Percentiles rank a stretch among this genome's conserved stretches.
phyloP scores from a whole-genome alignment of 2,113 vertebrate genomes.

The Collichthys lucidus region DNA sequence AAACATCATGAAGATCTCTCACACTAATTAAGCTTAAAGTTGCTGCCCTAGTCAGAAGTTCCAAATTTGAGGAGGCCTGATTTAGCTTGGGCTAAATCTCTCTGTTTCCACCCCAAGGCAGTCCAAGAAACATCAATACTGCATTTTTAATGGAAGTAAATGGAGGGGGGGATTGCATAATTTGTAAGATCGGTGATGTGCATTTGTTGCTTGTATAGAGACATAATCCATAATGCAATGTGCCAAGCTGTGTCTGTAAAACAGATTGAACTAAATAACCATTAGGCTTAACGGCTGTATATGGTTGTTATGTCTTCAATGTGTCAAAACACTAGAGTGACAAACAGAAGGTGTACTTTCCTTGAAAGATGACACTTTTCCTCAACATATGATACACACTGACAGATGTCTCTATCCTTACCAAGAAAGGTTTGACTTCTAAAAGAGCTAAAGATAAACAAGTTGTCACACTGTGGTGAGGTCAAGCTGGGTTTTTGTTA shows the following conservation, averaged over 20 bases:
- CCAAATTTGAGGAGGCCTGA: constrained; percentile 54
- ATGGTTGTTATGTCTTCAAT: constrained; percentile 20
- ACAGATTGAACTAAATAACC: constrained; percentile 14
- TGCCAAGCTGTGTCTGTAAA: constrained; percentile 42
- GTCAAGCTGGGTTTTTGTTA: too few relatives aligned
- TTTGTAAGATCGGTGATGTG: constrained; percentile 47
- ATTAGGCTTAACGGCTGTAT: constrained; percentile 27
- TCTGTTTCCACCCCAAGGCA: constrained; percentile 57
- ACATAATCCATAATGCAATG: constrained; percentile 40
- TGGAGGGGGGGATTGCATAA: constrained; percentile 64
- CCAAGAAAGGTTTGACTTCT: neutral
- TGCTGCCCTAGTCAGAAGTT: constrained; percentile 46
- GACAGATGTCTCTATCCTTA: neutral
- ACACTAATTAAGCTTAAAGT: constrained; percentile 64
- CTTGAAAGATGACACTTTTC: neutral
- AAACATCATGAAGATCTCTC: constrained; percentile 62
- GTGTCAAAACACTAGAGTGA: constrained; percentile 7
- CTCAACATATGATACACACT: neutral
- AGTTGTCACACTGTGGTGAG: too few relatives aligned
- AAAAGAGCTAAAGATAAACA: constrained; percentile 4
- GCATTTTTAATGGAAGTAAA: constrained; percentile 69
- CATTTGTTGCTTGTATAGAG: constrained; percentile 41
- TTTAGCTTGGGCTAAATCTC: constrained; percentile 51
- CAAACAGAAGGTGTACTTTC: neutral
- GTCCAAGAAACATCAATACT: constrained; percentile 70